Base-by-base conservation (phyloP, 2,797 vertebrate genomes). In the Betta splendens region DNA sequence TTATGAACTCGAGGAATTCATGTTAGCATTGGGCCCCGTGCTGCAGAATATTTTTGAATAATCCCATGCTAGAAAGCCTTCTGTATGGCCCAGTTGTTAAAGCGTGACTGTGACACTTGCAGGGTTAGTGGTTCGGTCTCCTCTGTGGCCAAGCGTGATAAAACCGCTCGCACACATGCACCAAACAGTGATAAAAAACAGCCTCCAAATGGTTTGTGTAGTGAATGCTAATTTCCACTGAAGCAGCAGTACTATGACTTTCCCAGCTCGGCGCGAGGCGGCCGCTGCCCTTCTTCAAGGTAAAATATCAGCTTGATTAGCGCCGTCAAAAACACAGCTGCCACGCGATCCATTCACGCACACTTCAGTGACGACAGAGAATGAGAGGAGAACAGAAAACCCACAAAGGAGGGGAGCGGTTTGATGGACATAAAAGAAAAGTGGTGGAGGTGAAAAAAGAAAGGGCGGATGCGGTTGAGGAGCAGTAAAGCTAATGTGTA, bases 31-130 rank as follows among this genome's bases (percentile, higher is more conserved):
- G 39, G 72, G 44, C 60, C 36, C 54, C n/a, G 40, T 39, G 69
- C 61, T 42, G 75, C 59, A 13, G 69, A 72, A 84, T 80, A 77
- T 82, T 68, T 85, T 81, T 72, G 58, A 79, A 87, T 82, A 87
- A 85, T 82, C 66, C 47, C 29, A 23, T 49, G 66, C 13, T 28
- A 72, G 53, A 79, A 64, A 58, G 59, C 65, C 21, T 32, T 46
- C 58, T 61, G 56, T 53, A 17, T 16, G 45, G 64, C 75, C 72
- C 52, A 29, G 49, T 11, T 48, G 57, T 57, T 33, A 59, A 69
- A 71, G 79, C 57, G 46, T 78, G 80, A 84, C 81, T 70, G 73
- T 39, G 39, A 57, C 71, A 65, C 58, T 20, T 46, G 70, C 53
- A 33, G 32, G 77, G 74, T 75, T 77, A 72, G 66, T 17, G 60